Evolutionary conservation across 2,888 invertebrate genomes (phyloP).

Genomic region (Sarcophaga subvicina): DNA sequence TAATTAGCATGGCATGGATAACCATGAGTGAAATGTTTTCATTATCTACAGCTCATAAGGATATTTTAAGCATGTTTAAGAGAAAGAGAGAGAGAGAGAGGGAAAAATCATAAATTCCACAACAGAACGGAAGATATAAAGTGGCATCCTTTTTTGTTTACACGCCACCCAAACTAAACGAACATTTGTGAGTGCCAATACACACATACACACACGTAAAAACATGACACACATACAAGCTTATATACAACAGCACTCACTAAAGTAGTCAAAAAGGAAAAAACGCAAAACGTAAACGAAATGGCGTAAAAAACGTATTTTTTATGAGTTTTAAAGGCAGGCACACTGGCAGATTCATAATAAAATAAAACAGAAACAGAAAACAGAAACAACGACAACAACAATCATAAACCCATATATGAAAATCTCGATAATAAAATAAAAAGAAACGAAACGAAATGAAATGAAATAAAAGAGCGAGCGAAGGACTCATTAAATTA

Average conservation of each 20-base stretch:
- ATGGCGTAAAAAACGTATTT: slow-evolving; percentile 44
- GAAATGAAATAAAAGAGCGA: slow-evolving; percentile 40
- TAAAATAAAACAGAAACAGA: slow-evolving; percentile 41
- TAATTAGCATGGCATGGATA: slow-evolving; percentile 66
- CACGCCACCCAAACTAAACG: slow-evolving; percentile 29
- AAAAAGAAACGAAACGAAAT: slow-evolving; percentile 7
- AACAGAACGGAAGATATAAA: slow-evolving; percentile 9
- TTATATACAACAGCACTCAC: slow-evolving; percentile 20
- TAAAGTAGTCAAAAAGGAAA: slow-evolving; percentile 38
- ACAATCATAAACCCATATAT: slow-evolving; percentile 26
- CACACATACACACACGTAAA: slow-evolving; percentile 4
- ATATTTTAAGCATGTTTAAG: neutral
- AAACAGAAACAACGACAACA: slow-evolving; percentile 17
- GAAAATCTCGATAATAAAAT: slow-evolving; percentile 7
- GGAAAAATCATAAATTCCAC: slow-evolving; percentile 52
- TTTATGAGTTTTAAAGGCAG: slow-evolving; percentile 63
- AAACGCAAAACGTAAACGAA: neutral
- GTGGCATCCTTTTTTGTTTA: neutral
- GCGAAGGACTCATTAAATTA: slow-evolving; percentile 77
- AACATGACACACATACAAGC: neutral
- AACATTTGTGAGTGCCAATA: neutral
- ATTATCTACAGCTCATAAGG: slow-evolving; percentile 44
- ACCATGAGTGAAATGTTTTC: slow-evolving; percentile 65
- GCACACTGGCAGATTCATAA: slow-evolving; percentile 54
- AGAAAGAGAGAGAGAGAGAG: neutral